Conservation (phyloP, 2,888 invertebrate genomes). For the Zygothrica quintamaculata region DNA sequence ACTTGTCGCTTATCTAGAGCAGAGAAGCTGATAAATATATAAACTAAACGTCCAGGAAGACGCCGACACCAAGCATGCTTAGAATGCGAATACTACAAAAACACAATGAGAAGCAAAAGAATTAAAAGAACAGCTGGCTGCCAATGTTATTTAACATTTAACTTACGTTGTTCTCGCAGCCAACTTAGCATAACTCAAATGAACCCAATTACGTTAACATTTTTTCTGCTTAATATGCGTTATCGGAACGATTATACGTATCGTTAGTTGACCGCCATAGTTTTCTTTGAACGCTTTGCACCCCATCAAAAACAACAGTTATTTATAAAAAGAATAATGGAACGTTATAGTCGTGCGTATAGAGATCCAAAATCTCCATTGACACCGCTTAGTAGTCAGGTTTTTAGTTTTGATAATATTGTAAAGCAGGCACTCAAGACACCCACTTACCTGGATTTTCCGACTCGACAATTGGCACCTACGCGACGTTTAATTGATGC, state of each 20-base stretch:
- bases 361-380: constrained; percentile 47
- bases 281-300: not conserved
- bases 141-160: constrained; percentile 17
- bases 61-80: constrained; percentile 28
- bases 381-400: constrained; percentile 46
- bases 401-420: constrained; percentile 44
- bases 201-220: constrained; percentile 4
- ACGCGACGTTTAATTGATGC: not conserved
- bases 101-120: constrained; percentile 21
- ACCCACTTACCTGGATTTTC: not conserved
- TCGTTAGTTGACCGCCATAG: not conserved
- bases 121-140: constrained; percentile 33
- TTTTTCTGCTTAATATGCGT: not conserved
- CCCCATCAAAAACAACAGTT: not conserved
- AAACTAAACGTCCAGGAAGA: constrained; percentile 39
- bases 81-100: constrained; percentile 16
- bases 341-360: constrained; percentile 21
- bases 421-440: not conserved
- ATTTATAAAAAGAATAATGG: not conserved
- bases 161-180: constrained; percentile 6
- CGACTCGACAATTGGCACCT: not conserved
- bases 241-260: not conserved
- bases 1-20: constrained; percentile 44
- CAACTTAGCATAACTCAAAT: constrained; percentile 16
- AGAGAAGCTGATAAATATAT: constrained; percentile 25